Evolutionary conservation across 2,797 vertebrate genomes (phyloP), one percentile per base, ranked within the genome.

Genomic region (Molossus alvarezi): DNA sequence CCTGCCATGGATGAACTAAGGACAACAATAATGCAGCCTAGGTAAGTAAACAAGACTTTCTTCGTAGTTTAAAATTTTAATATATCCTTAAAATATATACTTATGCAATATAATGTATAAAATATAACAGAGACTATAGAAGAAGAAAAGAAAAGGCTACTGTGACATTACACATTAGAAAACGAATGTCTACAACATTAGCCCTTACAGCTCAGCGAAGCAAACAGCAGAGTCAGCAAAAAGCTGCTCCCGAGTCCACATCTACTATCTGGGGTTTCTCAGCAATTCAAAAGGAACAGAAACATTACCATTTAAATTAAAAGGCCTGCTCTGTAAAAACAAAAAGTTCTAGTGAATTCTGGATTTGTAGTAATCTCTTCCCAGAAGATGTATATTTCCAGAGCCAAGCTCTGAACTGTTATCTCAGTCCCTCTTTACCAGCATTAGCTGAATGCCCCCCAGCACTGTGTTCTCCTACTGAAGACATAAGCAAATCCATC

Each of bases 221-320:
- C 60, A 65, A 77, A 65, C 3, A 37, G 72, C 53, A 64, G 48
- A 88, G 5, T 62, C 53, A 51, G 76, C 45, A 48, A 4, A 72
- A 73, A 89, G 69, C 57, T 55, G 51, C 23, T 77, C 60, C 67
- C 23, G 29, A 62, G 65, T 67, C 84, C 33, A 48, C 18, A 58
- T 69, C 48, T 72, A 17, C 4, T 37, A 48, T 64, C 29, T 45
- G 7, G 60, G 48, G 27, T 71, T 90, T 91, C 76, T 80, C 37
- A 41, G 75, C 41, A 84, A 65, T 37, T 95, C 86, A 81, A 73
- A 87, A 88, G 73, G 69, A 71, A 77, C 23, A 60, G 67, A 75
- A 82, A 96, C 65, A 83, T 62, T 55, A 91, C 58, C 57, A 81
- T 92, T 95, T 79, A 96, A 91, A 84, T 95, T 53, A 69, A 75